Conservation (phyloP, 2,113 vertebrate genomes). For the Paralichthys olivaceus region DNA sequence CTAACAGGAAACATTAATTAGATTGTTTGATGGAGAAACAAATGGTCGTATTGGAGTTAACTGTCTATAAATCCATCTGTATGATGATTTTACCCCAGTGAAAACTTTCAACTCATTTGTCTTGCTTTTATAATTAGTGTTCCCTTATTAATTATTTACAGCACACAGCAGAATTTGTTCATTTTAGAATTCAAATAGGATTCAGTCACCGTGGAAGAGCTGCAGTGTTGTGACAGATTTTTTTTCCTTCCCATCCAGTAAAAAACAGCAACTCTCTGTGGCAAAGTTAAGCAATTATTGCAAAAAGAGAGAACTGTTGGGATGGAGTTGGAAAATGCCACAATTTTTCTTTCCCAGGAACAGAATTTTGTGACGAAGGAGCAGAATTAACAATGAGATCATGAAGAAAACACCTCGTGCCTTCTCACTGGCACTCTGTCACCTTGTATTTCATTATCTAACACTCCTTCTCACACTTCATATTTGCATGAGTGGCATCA, state of each 20-base stretch:
- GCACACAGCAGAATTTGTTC: conserved; percentile 49
- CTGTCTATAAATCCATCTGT: conserved; percentile 7
- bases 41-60: conserved; percentile 15
- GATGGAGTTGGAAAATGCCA: conserved; percentile 15
- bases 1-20: neutral
- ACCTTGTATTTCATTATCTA: conserved; percentile 30
- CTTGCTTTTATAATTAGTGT: conserved; percentile 54
- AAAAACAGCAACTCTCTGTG: conserved; percentile 35
- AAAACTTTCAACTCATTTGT: conserved; percentile 51
- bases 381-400: conserved; percentile 13
- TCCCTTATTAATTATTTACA: conserved; percentile 69
- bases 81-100: conserved; percentile 44
- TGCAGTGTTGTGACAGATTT: conserved; percentile 60
- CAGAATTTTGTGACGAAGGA: conserved; percentile 22
- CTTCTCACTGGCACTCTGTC: conserved; percentile 23
- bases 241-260: conserved; percentile 30
- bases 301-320: conserved; percentile 25
- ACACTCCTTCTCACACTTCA: too few species aligned
- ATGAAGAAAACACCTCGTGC: conserved; percentile 29
- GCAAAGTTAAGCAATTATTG: conserved; percentile 56
- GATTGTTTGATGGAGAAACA: neutral
- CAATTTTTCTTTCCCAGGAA: conserved; percentile 26
- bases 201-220: conserved; percentile 52
- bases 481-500: conserved; percentile 38
- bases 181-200: conserved; percentile 61